A percentile compares a stretch with the other conserved stretches of the same genome.
Evolutionary conservation across 2,113 vertebrate genomes (phyloP).

Genomic region (Gobio gobio): DNA sequence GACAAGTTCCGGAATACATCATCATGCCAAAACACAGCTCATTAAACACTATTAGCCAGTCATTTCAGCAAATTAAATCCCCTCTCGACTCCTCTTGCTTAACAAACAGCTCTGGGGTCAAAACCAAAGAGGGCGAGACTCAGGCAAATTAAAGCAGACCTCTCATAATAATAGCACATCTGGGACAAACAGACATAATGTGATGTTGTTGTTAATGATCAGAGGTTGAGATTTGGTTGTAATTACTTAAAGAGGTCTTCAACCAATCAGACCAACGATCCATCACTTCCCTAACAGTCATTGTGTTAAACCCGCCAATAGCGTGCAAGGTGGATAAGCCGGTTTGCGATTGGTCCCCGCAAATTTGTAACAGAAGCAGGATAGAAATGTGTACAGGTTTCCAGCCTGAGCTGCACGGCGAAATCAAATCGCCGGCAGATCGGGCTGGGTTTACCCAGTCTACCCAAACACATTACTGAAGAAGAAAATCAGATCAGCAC

Average conservation of each 20-base stretch:
- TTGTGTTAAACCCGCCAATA: too few relatives aligned
- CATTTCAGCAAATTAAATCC: constrained; percentile 77
- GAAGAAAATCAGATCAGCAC: constrained; percentile 57
- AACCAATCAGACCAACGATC: too few relatives aligned
- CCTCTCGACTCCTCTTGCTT: constrained; percentile 69
- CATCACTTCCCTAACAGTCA: too few relatives aligned
- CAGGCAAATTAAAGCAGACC: constrained; percentile 62
- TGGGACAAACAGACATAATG: constrained; percentile 68
- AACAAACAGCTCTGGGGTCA: constrained; percentile 76
- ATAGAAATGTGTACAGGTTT: too few relatives aligned
- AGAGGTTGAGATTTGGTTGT: constrained; percentile 67
- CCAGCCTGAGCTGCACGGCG: too few relatives aligned
- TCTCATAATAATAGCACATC: constrained; percentile 66
- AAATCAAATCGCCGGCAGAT: too few relatives aligned
- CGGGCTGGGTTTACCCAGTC: too few relatives aligned
- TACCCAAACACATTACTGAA: not conserved
- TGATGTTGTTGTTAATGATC: constrained; percentile 65
- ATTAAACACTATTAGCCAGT: constrained; percentile 80
- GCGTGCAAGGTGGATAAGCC: too few relatives aligned
- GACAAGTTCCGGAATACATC: constrained; percentile 68
- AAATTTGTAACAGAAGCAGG: too few relatives aligned
- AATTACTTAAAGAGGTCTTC: constrained; percentile 63
- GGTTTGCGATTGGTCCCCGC: too few relatives aligned
- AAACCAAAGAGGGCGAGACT: constrained; percentile 64
- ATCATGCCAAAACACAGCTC: constrained; percentile 75